Percentiles rank a stretch among this genome's conserved stretches.
Conservation (phyloP, 2,113 vertebrate genomes). For the Rallus limicola region DNA sequence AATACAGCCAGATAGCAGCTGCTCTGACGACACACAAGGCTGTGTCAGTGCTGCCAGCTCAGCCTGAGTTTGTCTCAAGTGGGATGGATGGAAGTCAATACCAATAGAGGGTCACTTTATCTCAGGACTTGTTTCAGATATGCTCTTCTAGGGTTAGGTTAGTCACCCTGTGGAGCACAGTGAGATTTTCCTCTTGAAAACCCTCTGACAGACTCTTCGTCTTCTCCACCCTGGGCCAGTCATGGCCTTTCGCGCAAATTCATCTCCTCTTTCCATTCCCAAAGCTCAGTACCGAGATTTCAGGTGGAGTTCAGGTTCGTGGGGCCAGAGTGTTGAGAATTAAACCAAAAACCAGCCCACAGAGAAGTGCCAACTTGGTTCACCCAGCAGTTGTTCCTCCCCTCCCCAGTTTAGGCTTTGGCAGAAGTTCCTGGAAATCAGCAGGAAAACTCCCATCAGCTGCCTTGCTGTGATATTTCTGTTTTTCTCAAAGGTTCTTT, state of each 20-base stretch:
- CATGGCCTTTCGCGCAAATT: not conserved
- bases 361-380: rapidly evolving
- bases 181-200: not conserved
- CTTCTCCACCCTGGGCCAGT: not conserved
- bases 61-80: not conserved
- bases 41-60: conserved; percentile 3
- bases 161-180: not conserved
- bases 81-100: not conserved
- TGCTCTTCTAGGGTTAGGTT: rapidly evolving
- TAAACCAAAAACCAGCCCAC: rapidly evolving
- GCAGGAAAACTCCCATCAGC: not conserved
- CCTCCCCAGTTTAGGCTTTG: not conserved
- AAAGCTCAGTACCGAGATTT: not conserved
- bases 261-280: not conserved
- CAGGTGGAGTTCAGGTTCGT: not conserved
- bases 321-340: not conserved
- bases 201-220: not conserved
- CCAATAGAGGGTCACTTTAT: not conserved
- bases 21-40: not conserved
- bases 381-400: not conserved
- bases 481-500: conserved; percentile 42
- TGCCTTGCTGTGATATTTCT: not conserved
- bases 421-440: not conserved
- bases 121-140: not conserved
- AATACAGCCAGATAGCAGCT: not conserved